Percentiles rank a stretch among this genome's conserved stretches.
These are phyloP conservation scores for Pachliopta kotzebuea DNA, from an alignment of 2,888 invertebrate species.

Conservation along the genomic window DNA sequence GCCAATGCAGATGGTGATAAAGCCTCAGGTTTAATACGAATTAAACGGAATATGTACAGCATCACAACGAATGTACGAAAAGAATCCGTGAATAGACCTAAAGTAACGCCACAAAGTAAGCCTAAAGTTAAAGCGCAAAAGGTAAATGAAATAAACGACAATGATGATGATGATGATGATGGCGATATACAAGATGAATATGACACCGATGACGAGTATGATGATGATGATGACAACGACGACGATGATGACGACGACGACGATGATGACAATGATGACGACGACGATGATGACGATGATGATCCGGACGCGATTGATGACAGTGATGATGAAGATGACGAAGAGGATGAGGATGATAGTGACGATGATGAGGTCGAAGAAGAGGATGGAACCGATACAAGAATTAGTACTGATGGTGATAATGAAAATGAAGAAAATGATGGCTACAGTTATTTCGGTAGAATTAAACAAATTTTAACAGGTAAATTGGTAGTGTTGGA, in stretches of 20 bases:
- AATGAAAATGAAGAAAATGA: conserved; percentile 47
- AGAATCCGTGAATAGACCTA: conserved; percentile 37
- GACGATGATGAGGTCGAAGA: conserved; percentile 63
- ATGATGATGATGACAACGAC: conserved; percentile 48
- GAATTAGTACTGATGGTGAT: conserved; percentile 56
- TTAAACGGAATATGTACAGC: conserved; percentile 42
- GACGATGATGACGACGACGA: conserved; percentile 61
- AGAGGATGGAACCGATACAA: conserved; percentile 31
- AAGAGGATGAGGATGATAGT: conserved; percentile 46
- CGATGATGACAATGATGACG: conserved; percentile 58
- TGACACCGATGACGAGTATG: conserved; percentile 51
- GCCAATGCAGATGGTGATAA: conserved; percentile 77
- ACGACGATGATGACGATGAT: conserved; percentile 58
- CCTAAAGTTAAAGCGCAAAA: conserved; percentile 9
- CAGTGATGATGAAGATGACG: conserved; percentile 65
- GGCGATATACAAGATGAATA: conserved; percentile 70
- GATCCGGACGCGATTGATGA: conserved; percentile 53
- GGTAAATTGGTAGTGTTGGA: conserved; percentile 71
- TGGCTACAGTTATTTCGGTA: conserved; percentile 66
- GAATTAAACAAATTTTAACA: conserved; percentile 76
- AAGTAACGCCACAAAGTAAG: conserved; percentile 2
- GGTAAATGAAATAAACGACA: conserved; percentile 36
- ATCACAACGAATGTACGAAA: conserved; percentile 38
- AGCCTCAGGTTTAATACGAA: conserved; percentile 55
- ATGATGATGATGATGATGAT: conserved; percentile 70